Conservation (phyloP, 2,888 invertebrate genomes). For the Pandemis heparana region DNA sequence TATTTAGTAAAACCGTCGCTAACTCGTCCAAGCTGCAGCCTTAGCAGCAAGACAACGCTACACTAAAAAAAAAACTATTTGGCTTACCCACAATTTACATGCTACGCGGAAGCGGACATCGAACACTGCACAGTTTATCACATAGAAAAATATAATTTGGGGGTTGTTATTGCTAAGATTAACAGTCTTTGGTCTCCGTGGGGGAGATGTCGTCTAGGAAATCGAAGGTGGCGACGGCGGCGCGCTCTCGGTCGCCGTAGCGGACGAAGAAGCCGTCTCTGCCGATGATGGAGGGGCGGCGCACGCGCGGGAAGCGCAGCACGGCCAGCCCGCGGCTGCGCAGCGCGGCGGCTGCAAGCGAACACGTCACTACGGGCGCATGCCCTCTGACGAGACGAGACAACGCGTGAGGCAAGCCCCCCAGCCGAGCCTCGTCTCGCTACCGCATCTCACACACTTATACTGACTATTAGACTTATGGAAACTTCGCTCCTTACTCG, state of each 20-base stretch:
- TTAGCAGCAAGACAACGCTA: slow-evolving; percentile 65
- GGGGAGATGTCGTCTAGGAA: slow-evolving; percentile 89
- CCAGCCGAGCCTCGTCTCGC: slow-evolving; percentile 45
- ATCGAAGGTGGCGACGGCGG: slow-evolving; percentile 92
- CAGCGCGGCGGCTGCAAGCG: slow-evolving; percentile 86
- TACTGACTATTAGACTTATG: slow-evolving; percentile 30
- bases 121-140: slow-evolving; percentile 54
- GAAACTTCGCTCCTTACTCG: neutral
- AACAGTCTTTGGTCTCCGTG: slow-evolving; percentile 80
- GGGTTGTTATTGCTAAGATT: slow-evolving; percentile 71
- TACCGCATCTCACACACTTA: slow-evolving; percentile 50
- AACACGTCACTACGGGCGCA: slow-evolving; percentile 65
- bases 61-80: slow-evolving; percentile 68
- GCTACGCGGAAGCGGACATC: slow-evolving; percentile 65
- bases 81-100: slow-evolving; percentile 64
- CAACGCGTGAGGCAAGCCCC: slow-evolving; percentile 62
- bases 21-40: slow-evolving; percentile 75
- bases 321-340: slow-evolving; percentile 85
- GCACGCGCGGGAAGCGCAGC: slow-evolving; percentile 79
- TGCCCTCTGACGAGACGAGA: slow-evolving; percentile 67
- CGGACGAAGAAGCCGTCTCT: slow-evolving; percentile 92
- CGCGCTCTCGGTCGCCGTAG: slow-evolving; percentile 91
- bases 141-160: slow-evolving; percentile 76
- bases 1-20: slow-evolving; percentile 34
- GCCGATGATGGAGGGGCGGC: slow-evolving; percentile 90